Evolutionary conservation across 2,888 invertebrate genomes (phyloP).

Genomic region (Drosophila ezoana): DNA sequence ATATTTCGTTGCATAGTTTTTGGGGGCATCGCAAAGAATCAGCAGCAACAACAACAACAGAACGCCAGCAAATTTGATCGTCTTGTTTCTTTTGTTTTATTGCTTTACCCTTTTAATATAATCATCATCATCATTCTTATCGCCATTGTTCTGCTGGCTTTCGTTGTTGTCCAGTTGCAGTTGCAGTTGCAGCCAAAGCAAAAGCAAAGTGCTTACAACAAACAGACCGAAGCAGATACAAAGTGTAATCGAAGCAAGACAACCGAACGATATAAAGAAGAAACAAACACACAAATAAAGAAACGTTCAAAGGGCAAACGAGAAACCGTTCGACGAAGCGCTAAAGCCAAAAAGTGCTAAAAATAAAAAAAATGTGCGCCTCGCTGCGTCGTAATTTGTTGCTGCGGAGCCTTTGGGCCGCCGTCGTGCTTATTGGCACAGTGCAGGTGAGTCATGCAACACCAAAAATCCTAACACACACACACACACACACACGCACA

Average conservation of each 20-base stretch:
- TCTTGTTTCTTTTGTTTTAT: background rate
- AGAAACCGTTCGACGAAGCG: conserved; percentile 14
- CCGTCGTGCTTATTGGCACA: conserved; percentile 68
- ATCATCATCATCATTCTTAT: conserved; percentile 5
- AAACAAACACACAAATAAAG: conserved; percentile 1
- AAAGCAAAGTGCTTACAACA: conserved; percentile 21
- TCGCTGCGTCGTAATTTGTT: conserved; percentile 77
- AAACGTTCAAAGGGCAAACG: conserved; percentile 19
- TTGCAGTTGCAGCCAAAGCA: conserved; percentile 41
- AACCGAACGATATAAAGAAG: conserved; percentile 5
- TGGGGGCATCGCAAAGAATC: conserved; percentile 50
- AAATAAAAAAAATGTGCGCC: conserved; percentile 64
- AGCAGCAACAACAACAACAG: conserved; percentile 15
- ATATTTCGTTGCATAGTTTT: conserved; percentile 64
- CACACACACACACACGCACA: conserved; percentile 7
- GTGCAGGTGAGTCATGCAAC: conserved; percentile 76
- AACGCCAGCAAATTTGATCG: conserved; percentile 4
- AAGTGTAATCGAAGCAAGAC: conserved; percentile 26
- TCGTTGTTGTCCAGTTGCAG: conserved; percentile 21
- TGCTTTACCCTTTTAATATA: conserved; percentile 1
- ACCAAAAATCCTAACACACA: conserved; percentile 22
- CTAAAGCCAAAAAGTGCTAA: conserved; percentile 52
- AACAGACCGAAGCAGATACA: conserved; percentile 24
- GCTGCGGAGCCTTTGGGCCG: conserved; percentile 75
- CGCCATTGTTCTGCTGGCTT: conserved; percentile 6